Percentiles rank a stretch among this genome's conserved stretches.
phyloP scores from a whole-genome alignment of 2,797 vertebrate species.

The Cryptoblepharus egeriae region DNA sequence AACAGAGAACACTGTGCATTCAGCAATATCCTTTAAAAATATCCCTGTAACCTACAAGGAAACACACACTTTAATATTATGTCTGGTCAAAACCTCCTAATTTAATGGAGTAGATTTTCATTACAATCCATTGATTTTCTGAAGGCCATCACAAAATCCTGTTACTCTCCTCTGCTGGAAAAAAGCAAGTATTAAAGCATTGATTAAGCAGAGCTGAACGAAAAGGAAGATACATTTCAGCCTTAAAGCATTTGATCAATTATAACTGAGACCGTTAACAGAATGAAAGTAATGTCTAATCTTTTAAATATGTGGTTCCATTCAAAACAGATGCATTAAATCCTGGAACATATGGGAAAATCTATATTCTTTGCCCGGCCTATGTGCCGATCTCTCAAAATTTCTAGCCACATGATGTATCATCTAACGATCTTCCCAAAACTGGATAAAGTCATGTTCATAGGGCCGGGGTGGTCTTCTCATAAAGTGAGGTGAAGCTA shows the following conservation, averaged over 20 bases:
- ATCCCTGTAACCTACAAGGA: too few relatives aligned
- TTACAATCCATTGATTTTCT: background rate
- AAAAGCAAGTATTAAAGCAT: background rate
- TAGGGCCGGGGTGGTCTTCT: background rate
- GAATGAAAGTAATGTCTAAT: background rate
- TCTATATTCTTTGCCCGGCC: background rate
- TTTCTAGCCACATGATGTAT: background rate
- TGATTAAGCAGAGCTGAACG: background rate
- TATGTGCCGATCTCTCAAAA: background rate
- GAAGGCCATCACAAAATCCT: background rate
- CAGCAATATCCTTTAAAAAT: too few relatives aligned
- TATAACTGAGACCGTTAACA: background rate
- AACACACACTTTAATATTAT: too few relatives aligned
- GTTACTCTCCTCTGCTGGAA: background rate
- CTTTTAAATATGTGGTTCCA: background rate
- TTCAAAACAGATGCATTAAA: background rate
- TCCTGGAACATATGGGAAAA: background rate
- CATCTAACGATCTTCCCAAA: background rate
- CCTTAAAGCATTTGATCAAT: background rate
- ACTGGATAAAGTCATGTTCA: background rate
- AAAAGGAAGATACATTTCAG: background rate
- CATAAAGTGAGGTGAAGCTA: too few relatives aligned
- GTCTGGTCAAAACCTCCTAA: background rate
- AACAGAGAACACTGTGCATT: too few relatives aligned
- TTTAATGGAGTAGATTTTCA: background rate